A percentile compares a stretch with the other conserved stretches of the same genome.
phyloP scores from a whole-genome alignment of 2,113 vertebrate species.

The Miniopterus natalensis region DNA sequence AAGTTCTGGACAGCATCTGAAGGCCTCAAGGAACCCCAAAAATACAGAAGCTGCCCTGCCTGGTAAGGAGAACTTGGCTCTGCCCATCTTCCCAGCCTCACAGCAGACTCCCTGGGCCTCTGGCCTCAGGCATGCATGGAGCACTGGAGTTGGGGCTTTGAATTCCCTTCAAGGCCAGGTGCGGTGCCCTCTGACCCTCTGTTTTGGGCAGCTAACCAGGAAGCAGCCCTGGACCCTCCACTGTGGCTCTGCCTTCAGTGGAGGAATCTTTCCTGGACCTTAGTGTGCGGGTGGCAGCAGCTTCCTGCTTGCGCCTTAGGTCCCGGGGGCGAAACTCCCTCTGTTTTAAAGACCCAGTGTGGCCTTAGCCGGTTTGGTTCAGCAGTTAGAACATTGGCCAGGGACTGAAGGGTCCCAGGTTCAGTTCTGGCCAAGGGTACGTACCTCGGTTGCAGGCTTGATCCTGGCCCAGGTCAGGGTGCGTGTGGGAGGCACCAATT shows the following conservation, averaged over 20 bases:
- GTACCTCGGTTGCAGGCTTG: too few species aligned
- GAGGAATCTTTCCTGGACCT: background rate
- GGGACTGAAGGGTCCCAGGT: too few species aligned
- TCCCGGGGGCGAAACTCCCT: background rate
- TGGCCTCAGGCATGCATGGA: background rate
- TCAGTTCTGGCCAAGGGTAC: too few species aligned
- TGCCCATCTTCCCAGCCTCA: too few species aligned
- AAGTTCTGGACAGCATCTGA: background rate
- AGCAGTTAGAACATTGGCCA: too few species aligned
- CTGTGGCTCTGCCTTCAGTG: background rate
- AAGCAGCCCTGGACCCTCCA: too few species aligned
- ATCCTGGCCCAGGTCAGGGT: too few species aligned
- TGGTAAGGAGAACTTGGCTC: background rate
- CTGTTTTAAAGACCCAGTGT: background rate
- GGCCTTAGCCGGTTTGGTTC: too few species aligned
- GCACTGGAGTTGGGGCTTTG: background rate
- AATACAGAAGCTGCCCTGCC: background rate
- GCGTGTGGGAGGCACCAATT: too few species aligned
- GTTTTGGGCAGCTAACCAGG: background rate
- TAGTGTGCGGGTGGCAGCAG: background rate
- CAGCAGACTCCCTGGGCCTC: background rate
- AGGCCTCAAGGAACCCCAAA: background rate
- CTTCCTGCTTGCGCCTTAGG: background rate
- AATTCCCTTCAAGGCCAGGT: too few species aligned
- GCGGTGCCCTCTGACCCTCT: background rate